Percentiles rank a stretch among this genome's conserved stretches.
These are phyloP conservation scores for Colistium nudipinnis DNA, from an alignment of 2,113 vertebrate species.

Conservation along the genomic window DNA sequence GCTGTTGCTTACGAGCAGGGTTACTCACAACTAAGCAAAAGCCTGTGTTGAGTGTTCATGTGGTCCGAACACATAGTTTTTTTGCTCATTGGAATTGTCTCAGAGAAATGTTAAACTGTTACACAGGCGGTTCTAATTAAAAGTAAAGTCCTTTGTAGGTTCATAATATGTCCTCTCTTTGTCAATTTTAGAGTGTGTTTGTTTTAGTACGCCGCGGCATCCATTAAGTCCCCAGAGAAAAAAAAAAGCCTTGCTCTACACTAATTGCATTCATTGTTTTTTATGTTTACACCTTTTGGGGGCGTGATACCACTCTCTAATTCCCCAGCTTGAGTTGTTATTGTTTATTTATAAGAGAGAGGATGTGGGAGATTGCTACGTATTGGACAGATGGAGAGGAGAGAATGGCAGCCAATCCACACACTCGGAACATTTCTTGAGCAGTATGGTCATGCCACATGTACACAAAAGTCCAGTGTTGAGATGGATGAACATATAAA, in stretches of 20 bases:
- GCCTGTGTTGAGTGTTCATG: too few species aligned
- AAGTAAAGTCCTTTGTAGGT: slow-evolving; percentile 32
- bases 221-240: slow-evolving; percentile 28
- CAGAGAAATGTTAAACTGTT: slow-evolving; percentile 10
- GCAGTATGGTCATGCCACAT: too few species aligned
- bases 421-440: too few species aligned
- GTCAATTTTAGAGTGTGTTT: slow-evolving; percentile 1
- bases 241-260: slow-evolving; percentile 16
- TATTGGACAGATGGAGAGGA: background rate
- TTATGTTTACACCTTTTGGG: slow-evolving; percentile 40
- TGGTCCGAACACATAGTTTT: slow-evolving; percentile 11
- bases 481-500: background rate
- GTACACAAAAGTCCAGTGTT: too few species aligned
- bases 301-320: slow-evolving; percentile 27
- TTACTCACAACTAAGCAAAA: too few species aligned
- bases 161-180: slow-evolving; percentile 4
- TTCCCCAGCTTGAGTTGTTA: slow-evolving; percentile 11
- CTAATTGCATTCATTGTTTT: slow-evolving; percentile 50
- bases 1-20: too few species aligned
- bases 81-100: slow-evolving; percentile 38
- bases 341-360: slow-evolving; percentile 4
- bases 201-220: slow-evolving; percentile 2
- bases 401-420: background rate
- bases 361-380: background rate
- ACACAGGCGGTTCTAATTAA: slow-evolving; percentile 41